A percentile compares a stretch with the other conserved stretches of the same genome.
Evolutionary conservation across 2,113 vertebrate species (phyloP).

Genomic region (Menidia beryllina): DNA sequence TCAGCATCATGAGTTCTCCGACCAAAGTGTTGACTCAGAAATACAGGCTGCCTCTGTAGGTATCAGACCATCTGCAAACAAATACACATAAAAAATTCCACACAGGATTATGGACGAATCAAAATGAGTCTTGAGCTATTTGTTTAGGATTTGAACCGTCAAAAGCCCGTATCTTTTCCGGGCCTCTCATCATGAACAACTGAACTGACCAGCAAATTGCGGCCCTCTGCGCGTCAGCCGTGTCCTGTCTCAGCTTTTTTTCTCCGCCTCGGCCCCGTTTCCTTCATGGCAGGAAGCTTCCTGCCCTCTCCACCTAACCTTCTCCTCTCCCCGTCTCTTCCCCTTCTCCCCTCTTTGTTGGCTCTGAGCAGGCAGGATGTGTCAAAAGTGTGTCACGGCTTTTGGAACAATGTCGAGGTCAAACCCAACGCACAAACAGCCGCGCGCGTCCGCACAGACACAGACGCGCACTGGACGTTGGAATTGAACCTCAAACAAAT

Average conservation of each 20-base stretch:
- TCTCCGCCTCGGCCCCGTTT: slow-evolving; percentile 58
- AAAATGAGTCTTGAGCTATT: too few relatives aligned
- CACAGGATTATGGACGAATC: too few relatives aligned
- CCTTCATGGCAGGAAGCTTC: slow-evolving; percentile 55
- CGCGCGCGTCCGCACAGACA: slow-evolving; percentile 3
- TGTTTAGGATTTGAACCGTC: background rate
- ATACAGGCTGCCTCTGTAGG: too few relatives aligned
- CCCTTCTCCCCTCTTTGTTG: slow-evolving; percentile 39
- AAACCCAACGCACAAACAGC: slow-evolving; percentile 38
- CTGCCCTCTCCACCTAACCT: slow-evolving; percentile 31
- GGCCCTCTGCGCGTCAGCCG: slow-evolving; percentile 1
- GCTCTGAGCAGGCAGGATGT: slow-evolving; percentile 68
- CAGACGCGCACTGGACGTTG: slow-evolving; percentile 48
- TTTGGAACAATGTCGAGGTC: slow-evolving; percentile 69
- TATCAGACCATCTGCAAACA: too few relatives aligned
- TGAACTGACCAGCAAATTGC: background rate
- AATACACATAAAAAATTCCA: too few relatives aligned
- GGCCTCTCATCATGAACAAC: background rate
- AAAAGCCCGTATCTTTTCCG: background rate
- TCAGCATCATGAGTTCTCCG: too few relatives aligned
- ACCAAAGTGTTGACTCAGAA: too few relatives aligned
- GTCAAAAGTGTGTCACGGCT: slow-evolving; percentile 63
- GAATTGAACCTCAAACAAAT: slow-evolving; percentile 11
- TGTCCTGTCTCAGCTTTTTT: slow-evolving; percentile 29
- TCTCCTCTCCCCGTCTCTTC: slow-evolving; percentile 21